Evolutionary conservation across 2,888 invertebrate genomes (phyloP).

Genomic region (Strigamia transsilvanica): DNA sequence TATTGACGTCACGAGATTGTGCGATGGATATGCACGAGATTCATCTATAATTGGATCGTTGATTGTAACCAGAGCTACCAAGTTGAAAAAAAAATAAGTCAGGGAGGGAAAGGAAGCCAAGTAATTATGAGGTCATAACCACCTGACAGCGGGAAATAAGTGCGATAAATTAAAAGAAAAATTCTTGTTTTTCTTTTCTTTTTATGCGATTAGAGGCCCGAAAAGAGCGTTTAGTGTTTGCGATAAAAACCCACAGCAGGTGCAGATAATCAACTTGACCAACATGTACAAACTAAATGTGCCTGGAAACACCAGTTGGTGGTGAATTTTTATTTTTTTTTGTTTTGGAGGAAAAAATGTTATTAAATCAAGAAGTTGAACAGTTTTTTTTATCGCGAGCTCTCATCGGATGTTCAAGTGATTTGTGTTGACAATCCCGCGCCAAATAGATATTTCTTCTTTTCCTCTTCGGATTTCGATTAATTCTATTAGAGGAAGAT

Average conservation of each 20-base stretch:
- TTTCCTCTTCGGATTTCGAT: not conserved
- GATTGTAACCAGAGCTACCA: not conserved
- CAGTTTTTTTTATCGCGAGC: not conserved
- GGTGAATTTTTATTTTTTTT: not conserved
- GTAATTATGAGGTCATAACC: constrained; percentile 3
- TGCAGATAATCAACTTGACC: constrained; percentile 12
- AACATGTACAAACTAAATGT: not conserved
- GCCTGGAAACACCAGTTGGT: not conserved
- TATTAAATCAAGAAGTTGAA: not conserved
- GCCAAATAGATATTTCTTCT: not conserved
- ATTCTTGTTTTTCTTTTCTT: not conserved
- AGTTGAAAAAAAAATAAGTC: not conserved
- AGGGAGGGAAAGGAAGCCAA: not conserved
- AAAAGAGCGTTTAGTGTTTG: not conserved
- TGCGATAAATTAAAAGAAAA: not conserved
- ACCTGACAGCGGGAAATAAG: not conserved
- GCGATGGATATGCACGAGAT: not conserved
- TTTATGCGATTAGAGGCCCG: not conserved
- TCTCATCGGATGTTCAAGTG: not conserved
- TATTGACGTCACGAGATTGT: not conserved
- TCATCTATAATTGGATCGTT: not conserved
- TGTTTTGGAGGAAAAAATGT: not conserved
- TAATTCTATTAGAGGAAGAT: not conserved
- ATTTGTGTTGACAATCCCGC: not conserved
- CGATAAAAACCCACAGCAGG: not conserved